These are phyloP conservation scores for Muricea muricata DNA, from an alignment of 92 coral and sea anemone species.

Conservation along the genomic window DNA sequence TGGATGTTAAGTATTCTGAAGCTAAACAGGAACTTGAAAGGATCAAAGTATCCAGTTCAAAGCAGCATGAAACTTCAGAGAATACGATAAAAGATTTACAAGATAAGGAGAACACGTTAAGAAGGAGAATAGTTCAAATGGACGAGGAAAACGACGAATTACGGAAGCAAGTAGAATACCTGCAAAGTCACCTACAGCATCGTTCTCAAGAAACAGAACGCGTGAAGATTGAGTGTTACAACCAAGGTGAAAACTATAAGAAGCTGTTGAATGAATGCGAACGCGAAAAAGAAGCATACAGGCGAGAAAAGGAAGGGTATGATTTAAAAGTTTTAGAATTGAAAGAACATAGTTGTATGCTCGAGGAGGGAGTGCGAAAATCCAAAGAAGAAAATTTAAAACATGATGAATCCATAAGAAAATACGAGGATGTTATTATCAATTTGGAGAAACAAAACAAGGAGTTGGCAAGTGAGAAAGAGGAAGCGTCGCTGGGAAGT, in stretches of 20 bases:
- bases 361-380: not conserved
- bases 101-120: not conserved
- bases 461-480: not conserved
- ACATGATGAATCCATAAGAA: not conserved
- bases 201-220: not conserved
- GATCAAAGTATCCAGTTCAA: not conserved
- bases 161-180: not conserved
- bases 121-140: not conserved
- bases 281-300: not conserved
- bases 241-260: not conserved
- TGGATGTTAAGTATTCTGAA: not conserved
- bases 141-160: not conserved
- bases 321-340: not conserved
- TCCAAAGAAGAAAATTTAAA: not conserved
- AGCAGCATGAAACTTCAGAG: not conserved
- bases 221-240: not conserved
- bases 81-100: not conserved
- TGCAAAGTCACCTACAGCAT: not conserved
- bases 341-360: not conserved
- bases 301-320: not conserved
- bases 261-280: not conserved
- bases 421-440: not conserved
- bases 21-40: not conserved
- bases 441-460: not conserved
- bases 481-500: not conserved